Evolutionary conservation across 1,140 invertebrate species (phyloP).

Genomic region (Drosophila kepulauana): DNA sequence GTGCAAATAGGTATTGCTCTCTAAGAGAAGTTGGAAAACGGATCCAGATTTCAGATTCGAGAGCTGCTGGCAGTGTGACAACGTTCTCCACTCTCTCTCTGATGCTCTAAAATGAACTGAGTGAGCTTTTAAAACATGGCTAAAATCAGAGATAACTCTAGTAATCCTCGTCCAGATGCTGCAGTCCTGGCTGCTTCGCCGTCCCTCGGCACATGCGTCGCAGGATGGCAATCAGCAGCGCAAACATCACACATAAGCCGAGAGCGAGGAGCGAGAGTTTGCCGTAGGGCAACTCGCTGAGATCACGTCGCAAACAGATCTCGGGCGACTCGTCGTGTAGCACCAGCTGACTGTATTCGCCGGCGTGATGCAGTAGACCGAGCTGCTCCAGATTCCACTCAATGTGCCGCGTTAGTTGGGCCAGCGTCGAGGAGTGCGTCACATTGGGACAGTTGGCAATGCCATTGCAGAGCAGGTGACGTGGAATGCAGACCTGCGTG

Average conservation of each 20-base stretch:
- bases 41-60: no score
- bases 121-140: conserved; percentile 2
- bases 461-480: conserved; percentile 93
- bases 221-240: conserved; percentile 85
- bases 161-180: conserved; percentile 70
- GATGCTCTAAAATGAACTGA: neutral
- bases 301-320: conserved; percentile 85
- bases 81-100: conserved; percentile 2
- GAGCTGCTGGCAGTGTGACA: conserved; percentile 22
- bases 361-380: conserved; percentile 85
- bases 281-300: conserved; percentile 84
- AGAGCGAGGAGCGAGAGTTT: conserved; percentile 86
- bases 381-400: conserved; percentile 87
- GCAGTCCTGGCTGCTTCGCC: conserved; percentile 55
- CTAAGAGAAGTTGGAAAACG: neutral
- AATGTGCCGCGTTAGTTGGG: conserved; percentile 85
- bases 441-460: conserved; percentile 91
- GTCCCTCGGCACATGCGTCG: conserved; percentile 84
- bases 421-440: conserved; percentile 85
- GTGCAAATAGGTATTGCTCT: conserved; percentile 14
- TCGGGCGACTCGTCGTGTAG: conserved; percentile 89
- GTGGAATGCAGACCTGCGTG: conserved; percentile 92
- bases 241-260: conserved; percentile 84
- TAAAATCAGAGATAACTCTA: conserved; percentile 26
- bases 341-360: conserved; percentile 84